phyloP scores from a whole-genome alignment of 2,113 vertebrate species.

The Corydoras sp. region DNA sequence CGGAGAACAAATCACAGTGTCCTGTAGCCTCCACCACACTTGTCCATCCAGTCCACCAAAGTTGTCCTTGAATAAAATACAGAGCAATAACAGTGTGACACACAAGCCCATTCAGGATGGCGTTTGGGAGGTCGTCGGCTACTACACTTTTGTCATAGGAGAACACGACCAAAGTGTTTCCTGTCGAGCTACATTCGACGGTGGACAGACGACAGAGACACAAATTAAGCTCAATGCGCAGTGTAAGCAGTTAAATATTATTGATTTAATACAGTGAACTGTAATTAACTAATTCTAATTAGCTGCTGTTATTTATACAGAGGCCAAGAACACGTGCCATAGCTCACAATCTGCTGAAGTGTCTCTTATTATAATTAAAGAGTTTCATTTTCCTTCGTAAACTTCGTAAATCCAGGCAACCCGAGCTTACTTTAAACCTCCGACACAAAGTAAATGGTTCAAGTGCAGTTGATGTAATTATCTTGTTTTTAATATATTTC shows the following conservation, averaged over 20 bases:
- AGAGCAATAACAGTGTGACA: neutral
- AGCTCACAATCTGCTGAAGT: no score
- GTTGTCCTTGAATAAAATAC: constrained; percentile 28
- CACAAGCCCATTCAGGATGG: constrained; percentile 16
- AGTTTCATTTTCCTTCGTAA: no score
- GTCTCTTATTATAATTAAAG: no score
- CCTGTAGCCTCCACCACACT: constrained; percentile 47
- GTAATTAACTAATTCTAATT: no score
- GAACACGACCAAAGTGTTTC: constrained; percentile 45
- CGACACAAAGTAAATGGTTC: no score
- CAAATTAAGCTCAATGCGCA: constrained; percentile 45
- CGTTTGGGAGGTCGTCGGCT: constrained; percentile 1
- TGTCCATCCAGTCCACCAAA: constrained; percentile 44
- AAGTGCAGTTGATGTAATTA: no score
- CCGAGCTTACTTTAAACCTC: no score
- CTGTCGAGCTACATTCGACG: constrained; percentile 45
- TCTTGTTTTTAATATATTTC: no score
- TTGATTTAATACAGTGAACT: no score
- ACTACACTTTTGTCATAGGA: constrained; percentile 36
- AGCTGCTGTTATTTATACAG: no score
- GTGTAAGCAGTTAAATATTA: constrained; percentile 43
- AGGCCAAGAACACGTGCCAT: no score
- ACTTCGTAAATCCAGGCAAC: no score
- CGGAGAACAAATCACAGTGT: constrained; percentile 46
- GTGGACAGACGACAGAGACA: constrained; percentile 41